Evolutionary conservation across 1,140 invertebrate genomes (phyloP), one percentile per base, ranked within the genome.

Genomic region (Antheraea mylitta): DNA sequence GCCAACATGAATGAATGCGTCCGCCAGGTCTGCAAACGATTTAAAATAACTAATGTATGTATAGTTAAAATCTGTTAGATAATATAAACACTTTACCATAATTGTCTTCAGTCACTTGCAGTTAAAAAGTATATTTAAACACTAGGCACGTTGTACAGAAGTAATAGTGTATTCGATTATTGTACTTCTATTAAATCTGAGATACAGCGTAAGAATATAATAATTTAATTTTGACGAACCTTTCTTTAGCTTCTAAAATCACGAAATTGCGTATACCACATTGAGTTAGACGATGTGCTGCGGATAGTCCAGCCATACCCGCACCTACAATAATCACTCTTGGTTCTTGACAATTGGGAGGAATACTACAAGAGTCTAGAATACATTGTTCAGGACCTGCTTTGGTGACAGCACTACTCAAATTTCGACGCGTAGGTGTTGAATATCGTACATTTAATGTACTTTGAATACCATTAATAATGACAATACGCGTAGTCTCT

Each of bases 271-370:
- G 93, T 36, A 96, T 92, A 10, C 96, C 96, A 81, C 95, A 95
- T 74, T 95, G 93, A 0, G 93, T 86, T 10, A 97, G 91, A 67
- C 95, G 92, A 79, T 96, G 94, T 2, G 96, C 96, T 0, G 96
- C 96, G 0, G 96, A 96, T 2, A 97, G 85, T 2, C 96, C 96
- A 0, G 96, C 95, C 75, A 97, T 94, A n/a, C 96, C 96, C 7
- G 95, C 96, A 0, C 96, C 96, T 18, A 97, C 89, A 16, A 97
- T 95, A 0, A 97, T 94, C 0, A 96, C 93, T 1, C 92, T 93
- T n/a, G 95, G 95, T 78, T 95, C 94, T 45, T 92, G 90, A 67
- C 92, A 93, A 73, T 90, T 93, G 7, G 94, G 93, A 77, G 93
- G 93, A 68, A 95, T 82, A 72, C 81, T 84, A 71, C 89, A 89